Conservation (phyloP, 2,113 vertebrate species). For the Oryzias woworae region DNA sequence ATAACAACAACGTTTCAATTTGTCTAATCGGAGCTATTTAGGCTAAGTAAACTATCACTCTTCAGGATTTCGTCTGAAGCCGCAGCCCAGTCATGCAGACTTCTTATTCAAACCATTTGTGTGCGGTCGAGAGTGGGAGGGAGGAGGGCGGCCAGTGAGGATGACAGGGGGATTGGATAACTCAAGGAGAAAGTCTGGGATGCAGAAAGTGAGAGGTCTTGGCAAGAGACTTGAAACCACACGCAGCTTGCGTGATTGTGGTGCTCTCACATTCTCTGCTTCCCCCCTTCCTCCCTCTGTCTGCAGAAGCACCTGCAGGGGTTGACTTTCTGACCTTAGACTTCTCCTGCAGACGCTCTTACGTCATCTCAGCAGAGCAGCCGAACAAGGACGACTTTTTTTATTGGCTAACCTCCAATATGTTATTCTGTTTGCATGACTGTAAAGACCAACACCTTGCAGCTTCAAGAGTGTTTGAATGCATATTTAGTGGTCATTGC, state of each 20-base stretch:
- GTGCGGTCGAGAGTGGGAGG: slow-evolving; percentile 77
- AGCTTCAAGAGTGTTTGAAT: background rate
- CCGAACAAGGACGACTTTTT: background rate
- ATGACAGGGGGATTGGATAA: slow-evolving; percentile 77
- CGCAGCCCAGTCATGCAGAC: slow-evolving; percentile 84
- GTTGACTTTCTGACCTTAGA: slow-evolving; percentile 29
- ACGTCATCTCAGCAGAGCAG: background rate
- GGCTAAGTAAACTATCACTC: slow-evolving; percentile 87
- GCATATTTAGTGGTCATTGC: no score
- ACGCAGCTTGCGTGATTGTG: slow-evolving; percentile 77
- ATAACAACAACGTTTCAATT: slow-evolving; percentile 87
- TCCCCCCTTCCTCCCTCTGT: background rate
- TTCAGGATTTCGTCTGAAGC: slow-evolving; percentile 73
- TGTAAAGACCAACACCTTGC: background rate
- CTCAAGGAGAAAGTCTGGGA: slow-evolving; percentile 75
- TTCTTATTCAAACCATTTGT: slow-evolving; percentile 92
- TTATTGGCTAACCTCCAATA: slow-evolving; percentile 1
- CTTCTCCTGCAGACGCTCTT: background rate
- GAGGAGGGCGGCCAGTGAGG: slow-evolving; percentile 49
- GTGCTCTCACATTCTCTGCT: slow-evolving; percentile 45
- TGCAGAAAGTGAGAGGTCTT: slow-evolving; percentile 81
- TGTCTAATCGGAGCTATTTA: slow-evolving; percentile 84
- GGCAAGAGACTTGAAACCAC: slow-evolving; percentile 78
- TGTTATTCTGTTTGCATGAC: background rate
- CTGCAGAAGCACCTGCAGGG: slow-evolving; percentile 70